Percentiles rank a stretch among this genome's conserved stretches.
Evolutionary conservation across 2,797 vertebrate genomes (phyloP).

Genomic region (Sphenopsis melanotis): DNA sequence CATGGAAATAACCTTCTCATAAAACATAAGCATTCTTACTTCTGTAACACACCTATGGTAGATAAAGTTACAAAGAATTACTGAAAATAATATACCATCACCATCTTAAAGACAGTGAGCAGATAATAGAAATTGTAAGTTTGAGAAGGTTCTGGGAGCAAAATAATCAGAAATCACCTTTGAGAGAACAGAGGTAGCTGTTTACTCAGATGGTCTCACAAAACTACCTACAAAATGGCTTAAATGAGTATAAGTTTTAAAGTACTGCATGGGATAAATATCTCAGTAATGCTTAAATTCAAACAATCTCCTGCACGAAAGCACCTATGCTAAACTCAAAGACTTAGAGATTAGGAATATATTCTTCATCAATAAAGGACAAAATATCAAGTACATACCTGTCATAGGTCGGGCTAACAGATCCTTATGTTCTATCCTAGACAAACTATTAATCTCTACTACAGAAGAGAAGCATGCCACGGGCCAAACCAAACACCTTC

Average conservation of each 20-base stretch:
- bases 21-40: neutral
- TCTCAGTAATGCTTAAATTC: neutral
- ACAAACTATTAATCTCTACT: neutral
- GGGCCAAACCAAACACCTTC: neutral
- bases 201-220: neutral
- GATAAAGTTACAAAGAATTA: neutral
- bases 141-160: neutral
- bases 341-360: neutral
- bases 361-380: neutral
- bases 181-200: neutral
- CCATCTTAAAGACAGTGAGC: neutral
- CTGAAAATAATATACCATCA: neutral
- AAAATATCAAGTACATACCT: neutral
- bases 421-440: neutral
- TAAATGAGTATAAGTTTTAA: neutral
- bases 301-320: neutral
- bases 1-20: neutral
- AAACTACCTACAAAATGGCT: neutral
- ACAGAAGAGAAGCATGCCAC: neutral
- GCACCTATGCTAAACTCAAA: neutral
- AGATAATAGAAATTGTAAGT: neutral
- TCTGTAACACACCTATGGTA: neutral
- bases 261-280: neutral
- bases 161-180: neutral
- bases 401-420: neutral